Conservation (phyloP, 1,140 invertebrate species). For the Zaprionus tsacasi region DNA sequence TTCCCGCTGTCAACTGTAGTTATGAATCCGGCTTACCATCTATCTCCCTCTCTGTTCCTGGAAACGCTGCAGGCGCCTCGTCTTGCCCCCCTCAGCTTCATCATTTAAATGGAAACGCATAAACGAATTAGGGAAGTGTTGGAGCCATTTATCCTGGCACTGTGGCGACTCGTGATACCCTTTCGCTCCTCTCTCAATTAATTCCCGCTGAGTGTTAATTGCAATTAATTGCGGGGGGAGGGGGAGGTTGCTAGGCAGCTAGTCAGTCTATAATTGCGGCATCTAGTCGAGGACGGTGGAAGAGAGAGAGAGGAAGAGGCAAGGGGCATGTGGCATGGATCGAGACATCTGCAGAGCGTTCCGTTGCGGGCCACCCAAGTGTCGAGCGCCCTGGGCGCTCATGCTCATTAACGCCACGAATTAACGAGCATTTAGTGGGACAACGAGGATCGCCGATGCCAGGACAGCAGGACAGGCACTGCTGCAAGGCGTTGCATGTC, state of each 20-base stretch:
- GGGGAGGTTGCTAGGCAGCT: background rate
- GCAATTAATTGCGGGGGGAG: background rate
- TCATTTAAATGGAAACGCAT: background rate
- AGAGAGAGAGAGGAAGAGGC: background rate
- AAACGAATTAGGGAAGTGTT: background rate
- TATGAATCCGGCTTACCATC: no score
- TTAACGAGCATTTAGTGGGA: slow-evolving; percentile 71
- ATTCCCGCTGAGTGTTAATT: slow-evolving; percentile 3
- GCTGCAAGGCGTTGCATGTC: slow-evolving; percentile 55
- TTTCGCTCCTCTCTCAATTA: background rate
- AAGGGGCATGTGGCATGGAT: background rate
- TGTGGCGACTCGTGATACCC: background rate
- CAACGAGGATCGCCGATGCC: slow-evolving; percentile 35
- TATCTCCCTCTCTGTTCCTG: background rate
- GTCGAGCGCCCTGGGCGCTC: slow-evolving; percentile 38
- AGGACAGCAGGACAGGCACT: background rate
- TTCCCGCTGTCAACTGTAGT: no score
- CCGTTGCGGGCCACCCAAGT: slow-evolving; percentile 38
- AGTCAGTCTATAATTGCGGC: background rate
- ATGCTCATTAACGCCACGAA: slow-evolving; percentile 72
- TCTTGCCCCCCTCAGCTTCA: background rate
- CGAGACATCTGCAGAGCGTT: slow-evolving; percentile 33
- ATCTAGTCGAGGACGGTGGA: no score
- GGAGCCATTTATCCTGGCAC: no score
- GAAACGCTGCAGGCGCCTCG: background rate